Evolutionary conservation across 2,888 invertebrate genomes (phyloP).

Genomic region (Drosophila peninsularis): DNA sequence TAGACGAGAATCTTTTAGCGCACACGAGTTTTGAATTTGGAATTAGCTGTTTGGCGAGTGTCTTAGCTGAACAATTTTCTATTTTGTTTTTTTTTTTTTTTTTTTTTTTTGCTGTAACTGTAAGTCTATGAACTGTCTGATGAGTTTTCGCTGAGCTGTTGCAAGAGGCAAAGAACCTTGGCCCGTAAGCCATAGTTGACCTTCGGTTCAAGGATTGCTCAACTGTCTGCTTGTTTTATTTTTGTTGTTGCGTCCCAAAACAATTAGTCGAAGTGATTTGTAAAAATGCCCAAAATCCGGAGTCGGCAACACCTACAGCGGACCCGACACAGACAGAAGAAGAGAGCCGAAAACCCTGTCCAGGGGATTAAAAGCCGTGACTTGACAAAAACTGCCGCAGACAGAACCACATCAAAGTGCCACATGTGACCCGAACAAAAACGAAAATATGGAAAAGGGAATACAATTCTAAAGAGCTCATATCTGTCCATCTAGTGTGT

Average conservation of each 20-base stretch:
- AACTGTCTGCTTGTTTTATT: conserved; percentile 34
- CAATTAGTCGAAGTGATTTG: conserved; percentile 71
- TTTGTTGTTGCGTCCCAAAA: conserved; percentile 29
- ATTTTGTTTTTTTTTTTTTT: background rate
- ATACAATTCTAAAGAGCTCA: conserved; percentile 41
- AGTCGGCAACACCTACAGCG: conserved; percentile 40
- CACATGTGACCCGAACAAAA: conserved; percentile 48
- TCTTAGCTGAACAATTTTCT: conserved; percentile 6
- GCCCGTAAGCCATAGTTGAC: conserved; percentile 15
- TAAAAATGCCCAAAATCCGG: conserved; percentile 36
- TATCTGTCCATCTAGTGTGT: conserved; percentile 30
- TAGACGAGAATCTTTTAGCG: background rate
- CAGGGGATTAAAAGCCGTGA: conserved; percentile 54
- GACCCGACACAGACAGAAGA: background rate
- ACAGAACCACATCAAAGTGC: conserved; percentile 57
- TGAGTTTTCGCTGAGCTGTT: conserved; percentile 18
- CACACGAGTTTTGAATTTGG: conserved; percentile 37
- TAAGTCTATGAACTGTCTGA: conserved; percentile 32
- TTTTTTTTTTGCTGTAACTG: background rate
- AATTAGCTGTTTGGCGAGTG: conserved; percentile 23
- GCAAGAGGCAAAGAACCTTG: conserved; percentile 45
- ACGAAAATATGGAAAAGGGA: conserved; percentile 32
- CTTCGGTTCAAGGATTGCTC: conserved; percentile 45
- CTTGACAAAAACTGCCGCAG: conserved; percentile 53
- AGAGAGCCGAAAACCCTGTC: background rate